Conservation (phyloP, 2,113 vertebrate genomes). For the Eubucco bourcierii region DNA sequence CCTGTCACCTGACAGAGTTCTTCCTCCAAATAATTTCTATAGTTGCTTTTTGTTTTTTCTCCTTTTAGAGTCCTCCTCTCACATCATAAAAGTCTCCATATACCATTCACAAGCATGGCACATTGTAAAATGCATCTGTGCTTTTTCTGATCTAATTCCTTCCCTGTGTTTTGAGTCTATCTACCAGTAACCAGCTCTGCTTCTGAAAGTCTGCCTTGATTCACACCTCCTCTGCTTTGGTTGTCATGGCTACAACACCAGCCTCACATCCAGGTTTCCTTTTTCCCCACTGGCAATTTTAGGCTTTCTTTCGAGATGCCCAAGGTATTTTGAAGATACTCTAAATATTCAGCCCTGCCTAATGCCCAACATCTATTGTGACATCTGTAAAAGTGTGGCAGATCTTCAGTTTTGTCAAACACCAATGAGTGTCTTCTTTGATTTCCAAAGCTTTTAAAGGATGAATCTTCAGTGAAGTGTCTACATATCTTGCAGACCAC, state of each 20-base stretch:
- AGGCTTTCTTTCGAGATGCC: neutral
- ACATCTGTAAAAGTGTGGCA: neutral
- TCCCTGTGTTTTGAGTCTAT: neutral
- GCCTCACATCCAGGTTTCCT: conserved; percentile 13
- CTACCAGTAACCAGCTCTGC: neutral
- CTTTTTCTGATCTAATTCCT: conserved; percentile 3
- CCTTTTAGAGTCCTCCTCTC: neutral
- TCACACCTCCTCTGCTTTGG: neutral
- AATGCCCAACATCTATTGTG: neutral
- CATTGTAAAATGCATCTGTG: neutral
- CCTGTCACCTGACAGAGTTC: neutral
- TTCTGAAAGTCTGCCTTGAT: neutral
- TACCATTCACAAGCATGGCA: neutral
- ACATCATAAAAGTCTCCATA: neutral
- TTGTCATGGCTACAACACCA: conserved; percentile 58
- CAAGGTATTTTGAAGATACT: neutral
- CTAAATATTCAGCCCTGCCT: neutral
- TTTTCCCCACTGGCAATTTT: conserved; percentile 8
- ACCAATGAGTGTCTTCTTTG: neutral
- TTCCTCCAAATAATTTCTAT: neutral
- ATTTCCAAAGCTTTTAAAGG: neutral
- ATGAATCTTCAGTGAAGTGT: neutral
- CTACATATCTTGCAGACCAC: neutral
- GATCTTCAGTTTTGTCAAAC: neutral
- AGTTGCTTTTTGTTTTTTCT: neutral